Evolutionary conservation across 2,797 vertebrate genomes (phyloP).

Genomic region (Hybognathus amarus): DNA sequence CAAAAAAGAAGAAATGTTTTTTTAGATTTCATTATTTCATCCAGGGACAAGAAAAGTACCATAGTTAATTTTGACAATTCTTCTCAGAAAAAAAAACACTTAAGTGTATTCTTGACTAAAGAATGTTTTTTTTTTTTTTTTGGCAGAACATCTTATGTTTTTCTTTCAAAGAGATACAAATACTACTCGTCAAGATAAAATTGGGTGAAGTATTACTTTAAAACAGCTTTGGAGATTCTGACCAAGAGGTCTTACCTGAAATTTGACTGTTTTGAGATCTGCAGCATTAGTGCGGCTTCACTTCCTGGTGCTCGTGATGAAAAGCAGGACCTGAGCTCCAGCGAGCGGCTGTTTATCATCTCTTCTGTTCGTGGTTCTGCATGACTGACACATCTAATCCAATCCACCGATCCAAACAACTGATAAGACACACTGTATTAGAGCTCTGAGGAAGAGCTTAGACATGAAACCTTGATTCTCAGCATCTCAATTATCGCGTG

Average conservation of each 20-base stretch:
- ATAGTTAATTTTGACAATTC: not conserved
- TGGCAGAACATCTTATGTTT: not conserved
- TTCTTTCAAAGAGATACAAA: not conserved
- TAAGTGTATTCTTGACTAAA: not conserved
- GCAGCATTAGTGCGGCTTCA: not conserved
- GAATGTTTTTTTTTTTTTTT: too few relatives aligned
- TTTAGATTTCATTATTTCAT: too few relatives aligned
- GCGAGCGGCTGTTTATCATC: not conserved
- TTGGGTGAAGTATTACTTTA: not conserved
- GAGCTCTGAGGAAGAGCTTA: slow-evolving; percentile 6
- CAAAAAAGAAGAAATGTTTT: too few relatives aligned
- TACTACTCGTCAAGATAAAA: not conserved
- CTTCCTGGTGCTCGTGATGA: not conserved
- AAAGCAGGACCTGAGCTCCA: not conserved
- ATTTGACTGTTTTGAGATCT: not conserved
- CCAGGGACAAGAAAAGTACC: too few relatives aligned
- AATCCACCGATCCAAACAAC: not conserved
- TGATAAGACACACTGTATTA: not conserved
- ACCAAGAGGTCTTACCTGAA: not conserved
- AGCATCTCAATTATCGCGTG: not conserved
- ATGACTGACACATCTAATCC: slow-evolving; percentile 17
- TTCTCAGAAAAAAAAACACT: not conserved
- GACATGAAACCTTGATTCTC: not conserved
- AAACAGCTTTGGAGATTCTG: slow-evolving; percentile 5
- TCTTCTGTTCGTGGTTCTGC: not conserved